Evolutionary conservation across 2,888 invertebrate species (phyloP), one percentile per base, ranked within the genome.

Genomic region (Scelioninae gen. 2): DNA sequence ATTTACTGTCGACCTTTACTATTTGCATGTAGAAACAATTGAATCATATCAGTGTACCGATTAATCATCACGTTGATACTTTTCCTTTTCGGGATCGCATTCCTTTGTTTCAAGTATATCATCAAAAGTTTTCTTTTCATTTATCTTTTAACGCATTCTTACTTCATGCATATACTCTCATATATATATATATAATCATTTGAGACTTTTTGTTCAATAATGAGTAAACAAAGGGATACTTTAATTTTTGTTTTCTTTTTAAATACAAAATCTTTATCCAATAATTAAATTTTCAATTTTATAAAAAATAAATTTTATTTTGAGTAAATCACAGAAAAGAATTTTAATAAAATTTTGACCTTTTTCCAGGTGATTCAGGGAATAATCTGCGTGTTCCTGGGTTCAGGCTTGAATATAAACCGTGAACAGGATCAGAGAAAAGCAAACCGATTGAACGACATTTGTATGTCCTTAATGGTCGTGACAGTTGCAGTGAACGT

Each of bases 351-450:
- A 25, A 6, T 25, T 6, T 25, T 25, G 4, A 25, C 3, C 25
- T 4, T 3, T 25, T 48, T 71, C 16, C 82, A 92, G 92, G 88
- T 90, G 16, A 73, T 90, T 45, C 90, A 90, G 81, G 91, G 90
- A 22, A 83, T 90, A 55, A 87, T 91, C 31, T 90, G 89, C 69
- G 87, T 91, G 43, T 81, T 91, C 45, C 87, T 92, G 74, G 90
- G 91, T 77, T 87, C 88, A 52, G 87, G 88, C 74, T 87, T 89
- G 80, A 89, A 92, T 84, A 90, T 92, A 78, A 92, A 92, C 85
- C 89, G 89, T 73, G 87, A 88, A 70, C 86, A 87, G 10, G 88
- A 91, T 70, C 90, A 89, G 50, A 86, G 87, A n/a, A 88, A 86
- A 74, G 91, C 91, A 0, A 89, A 90, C 77, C 83, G 88, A 55